Base-by-base conservation (phyloP, 2,797 vertebrate genomes). In the Thalassophryne amazonica region DNA sequence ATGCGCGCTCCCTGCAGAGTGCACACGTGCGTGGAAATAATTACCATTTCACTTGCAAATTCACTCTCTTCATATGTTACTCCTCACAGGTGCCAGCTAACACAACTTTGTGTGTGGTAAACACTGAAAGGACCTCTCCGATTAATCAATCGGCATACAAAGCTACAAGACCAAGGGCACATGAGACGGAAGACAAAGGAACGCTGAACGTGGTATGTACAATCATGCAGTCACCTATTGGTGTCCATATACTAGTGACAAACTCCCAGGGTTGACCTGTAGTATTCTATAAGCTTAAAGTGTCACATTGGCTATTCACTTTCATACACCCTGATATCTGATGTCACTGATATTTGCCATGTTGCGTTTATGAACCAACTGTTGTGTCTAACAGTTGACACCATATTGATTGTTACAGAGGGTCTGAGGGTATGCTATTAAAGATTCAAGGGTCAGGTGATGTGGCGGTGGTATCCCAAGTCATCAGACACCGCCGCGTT, bases 51-150 rank as follows among this genome's bases (percentile, higher is more conserved):
- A 37, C 40, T 27, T 23, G 48, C 19, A 39, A 48, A 21, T 71
- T 75, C 37, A 50, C 54, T 52, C 47, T 68, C 40, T 58, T 24
- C 32, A 36, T 29, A 7, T 61, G 51, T 41, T 71, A 41, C 68
- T 71, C 49, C 58, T 69, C 63, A 50, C 78, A 91, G 88, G 87
- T 89, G 86, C 84, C 76, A 73, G 82, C 74, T 75, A 59, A 83
- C 70, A 85, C 40, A 73, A 85, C 72, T 74, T 76, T 67, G 69
- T 78, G 58, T 60, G 53, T 54, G 57, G 66, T 58, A 85, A 88
- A 92, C 92, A 89, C 90, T 88, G 88, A 92, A 86, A 92, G 89
- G 91, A 89, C 91, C 91, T 92, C 90, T 88, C 88, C 76, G 83
- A 74, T 72, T 61, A 83, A 61, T 61, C 58, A 88, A 86, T 86